phyloP scores from a whole-genome alignment of 2,888 invertebrate species.

The Drosophila diplacantha region DNA sequence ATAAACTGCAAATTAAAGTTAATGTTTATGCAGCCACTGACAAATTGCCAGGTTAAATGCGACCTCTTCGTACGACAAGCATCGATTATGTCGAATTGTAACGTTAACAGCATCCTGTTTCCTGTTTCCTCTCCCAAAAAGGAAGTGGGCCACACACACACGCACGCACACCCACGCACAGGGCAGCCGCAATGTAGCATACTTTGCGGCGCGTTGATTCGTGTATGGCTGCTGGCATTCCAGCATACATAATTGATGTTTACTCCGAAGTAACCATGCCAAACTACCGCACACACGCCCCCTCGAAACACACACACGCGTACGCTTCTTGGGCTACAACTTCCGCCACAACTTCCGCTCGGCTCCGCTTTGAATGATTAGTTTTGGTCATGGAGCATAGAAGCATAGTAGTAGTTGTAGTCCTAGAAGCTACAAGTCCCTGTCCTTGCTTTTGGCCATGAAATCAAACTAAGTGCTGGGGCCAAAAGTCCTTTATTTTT shows the following conservation, averaged over 20 bases:
- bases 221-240: slow-evolving; percentile 55
- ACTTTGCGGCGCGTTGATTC: slow-evolving; percentile 63
- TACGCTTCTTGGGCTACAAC: slow-evolving; percentile 42
- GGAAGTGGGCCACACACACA: slow-evolving; percentile 44
- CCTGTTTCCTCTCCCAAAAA: slow-evolving; percentile 50
- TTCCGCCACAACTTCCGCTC: slow-evolving; percentile 60
- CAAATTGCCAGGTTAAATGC: slow-evolving; percentile 70
- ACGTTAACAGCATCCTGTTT: slow-evolving; percentile 69
- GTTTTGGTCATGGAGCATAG: slow-evolving; percentile 48
- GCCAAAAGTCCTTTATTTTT: slow-evolving; percentile 34
- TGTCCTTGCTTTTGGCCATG: slow-evolving; percentile 38
- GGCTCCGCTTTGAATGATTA: slow-evolving; percentile 65
- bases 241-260: slow-evolving; percentile 68
- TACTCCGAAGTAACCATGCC: slow-evolving; percentile 40
- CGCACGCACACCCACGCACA: slow-evolving; percentile 22
- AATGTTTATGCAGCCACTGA: slow-evolving; percentile 63
- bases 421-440: slow-evolving; percentile 30
- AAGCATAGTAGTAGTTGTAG: slow-evolving; percentile 5
- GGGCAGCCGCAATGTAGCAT: slow-evolving; percentile 49
- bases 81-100: slow-evolving; percentile 70
- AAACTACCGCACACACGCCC: slow-evolving; percentile 20
- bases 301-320: neutral
- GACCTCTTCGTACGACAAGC: slow-evolving; percentile 67
- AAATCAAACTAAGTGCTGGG: slow-evolving; percentile 48
- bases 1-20: slow-evolving; percentile 65